Evolutionary conservation across 2,888 invertebrate genomes (phyloP), one percentile per base, ranked within the genome.

Genomic region (Ametastegia equiseti): DNA sequence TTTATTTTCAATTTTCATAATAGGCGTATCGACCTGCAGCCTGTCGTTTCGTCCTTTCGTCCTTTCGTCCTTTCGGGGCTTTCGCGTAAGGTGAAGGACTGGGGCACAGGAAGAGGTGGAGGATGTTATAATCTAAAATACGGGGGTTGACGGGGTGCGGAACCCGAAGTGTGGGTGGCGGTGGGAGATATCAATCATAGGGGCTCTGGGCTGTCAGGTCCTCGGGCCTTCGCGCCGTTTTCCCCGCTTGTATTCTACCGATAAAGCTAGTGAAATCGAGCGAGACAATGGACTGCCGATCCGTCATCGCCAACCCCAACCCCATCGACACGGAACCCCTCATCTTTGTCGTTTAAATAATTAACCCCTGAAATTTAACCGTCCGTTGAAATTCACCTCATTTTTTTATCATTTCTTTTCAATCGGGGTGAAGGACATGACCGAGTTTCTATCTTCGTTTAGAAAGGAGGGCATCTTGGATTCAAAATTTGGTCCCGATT

Each of bases 1-100:
- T 85, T 87, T 86, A 86, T 87, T 87, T 86, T 87, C 86, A 87
- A 87, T 87, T 87, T 87, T 87, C 86, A 85, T 87, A 87, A 87
- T 87, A 87, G 84, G 84, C 83, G 82, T 84, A 87, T 87, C 85
- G 87, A 87, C 83, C 85, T 80, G 30, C n/a, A n/a, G n/a, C 54
- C n/a, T 11, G 30, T 33, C 36, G 36, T 19, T 27, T 47, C 33
- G 54, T 69, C n/a, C n/a, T n/a, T n/a, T n/a, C 36, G 36, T 45
- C 42, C 42, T 45, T 11, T n/a, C 42, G 60, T 78, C 63, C 42
- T 78, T 78, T 39, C 11, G 78, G 60, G 23, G 36, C 33, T 36
- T 39, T 71, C 45, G 23, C 7, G 1, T 15, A 19, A 39, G 23
- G 7, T 19, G 67, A 67, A 39, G 67, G 36, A 27, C 36, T 67